Evolutionary conservation across 1,140 invertebrate genomes (phyloP).

Genomic region (Caerostris darwini): DNA sequence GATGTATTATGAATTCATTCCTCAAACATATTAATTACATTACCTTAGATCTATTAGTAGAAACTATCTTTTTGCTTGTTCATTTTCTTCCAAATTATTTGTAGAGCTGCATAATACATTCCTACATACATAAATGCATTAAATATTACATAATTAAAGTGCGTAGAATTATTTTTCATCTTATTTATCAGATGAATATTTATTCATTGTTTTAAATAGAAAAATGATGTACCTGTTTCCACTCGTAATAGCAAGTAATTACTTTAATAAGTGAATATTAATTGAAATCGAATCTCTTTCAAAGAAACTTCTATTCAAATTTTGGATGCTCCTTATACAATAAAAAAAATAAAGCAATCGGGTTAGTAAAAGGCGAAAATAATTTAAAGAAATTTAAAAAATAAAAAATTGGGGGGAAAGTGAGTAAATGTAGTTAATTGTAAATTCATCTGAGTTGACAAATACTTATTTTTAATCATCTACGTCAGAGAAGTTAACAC

Average conservation of each 20-base stretch:
- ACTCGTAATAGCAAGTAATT: not conserved
- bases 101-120: slow-evolving; percentile 2
- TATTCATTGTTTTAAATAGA: not conserved
- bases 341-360: too few relatives aligned
- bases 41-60: not conserved
- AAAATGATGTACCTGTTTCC: not conserved
- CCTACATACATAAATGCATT: not conserved
- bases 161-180: not conserved
- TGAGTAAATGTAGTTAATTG: too few relatives aligned
- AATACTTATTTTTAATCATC: too few relatives aligned
- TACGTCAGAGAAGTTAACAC: too few relatives aligned
- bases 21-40: not conserved
- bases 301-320: not conserved
- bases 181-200: not conserved
- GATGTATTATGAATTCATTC: slow-evolving; percentile 4
- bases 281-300: slow-evolving; percentile 3
- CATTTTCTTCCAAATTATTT: not conserved
- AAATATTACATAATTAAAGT: not conserved
- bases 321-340: not conserved
- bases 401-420: too few relatives aligned
- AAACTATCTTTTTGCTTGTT: not conserved
- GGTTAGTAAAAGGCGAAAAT: too few relatives aligned
- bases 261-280: not conserved
- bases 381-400: too few relatives aligned
- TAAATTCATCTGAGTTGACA: too few relatives aligned